Evolutionary conservation across 2,888 invertebrate species (phyloP).

Genomic region (Anoncus sp.): DNA sequence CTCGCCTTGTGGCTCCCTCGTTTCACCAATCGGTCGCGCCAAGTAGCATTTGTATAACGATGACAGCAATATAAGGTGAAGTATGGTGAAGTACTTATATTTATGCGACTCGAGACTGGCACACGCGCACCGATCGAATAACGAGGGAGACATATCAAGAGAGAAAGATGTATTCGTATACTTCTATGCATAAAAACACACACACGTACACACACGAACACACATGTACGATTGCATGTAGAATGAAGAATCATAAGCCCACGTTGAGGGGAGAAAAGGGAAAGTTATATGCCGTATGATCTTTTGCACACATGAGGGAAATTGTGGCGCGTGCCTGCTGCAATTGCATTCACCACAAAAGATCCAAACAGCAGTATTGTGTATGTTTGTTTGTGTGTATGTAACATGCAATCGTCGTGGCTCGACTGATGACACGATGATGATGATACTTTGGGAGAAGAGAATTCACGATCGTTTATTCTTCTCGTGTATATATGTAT

Average conservation of each 20-base stretch:
- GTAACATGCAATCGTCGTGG: neutral
- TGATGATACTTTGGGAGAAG: neutral
- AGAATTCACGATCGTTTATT: neutral
- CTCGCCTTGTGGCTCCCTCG: constrained; percentile 10
- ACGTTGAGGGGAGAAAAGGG: constrained; percentile 45
- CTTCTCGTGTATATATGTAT: no score
- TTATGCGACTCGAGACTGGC: constrained; percentile 43
- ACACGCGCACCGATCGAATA: constrained; percentile 50
- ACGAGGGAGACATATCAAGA: constrained; percentile 8
- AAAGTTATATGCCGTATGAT: constrained; percentile 38
- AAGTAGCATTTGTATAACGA: neutral
- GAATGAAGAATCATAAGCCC: constrained; percentile 13
- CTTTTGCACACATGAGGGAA: constrained; percentile 43
- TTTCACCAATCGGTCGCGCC: constrained; percentile 5
- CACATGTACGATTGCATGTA: neutral
- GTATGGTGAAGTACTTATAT: constrained; percentile 30
- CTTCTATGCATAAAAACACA: no score
- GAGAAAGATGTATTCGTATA: neutral
- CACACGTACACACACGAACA: no score
- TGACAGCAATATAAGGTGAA: neutral
- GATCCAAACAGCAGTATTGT: constrained; percentile 7
- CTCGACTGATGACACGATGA: constrained; percentile 9
- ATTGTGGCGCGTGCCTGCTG: constrained; percentile 51
- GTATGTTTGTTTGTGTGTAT: neutral
- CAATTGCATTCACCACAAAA: constrained; percentile 31